Percentiles rank a stretch among this genome's conserved stretches.
Conservation (phyloP, 2,888 invertebrate genomes). For the Cyaniris semiargus region DNA sequence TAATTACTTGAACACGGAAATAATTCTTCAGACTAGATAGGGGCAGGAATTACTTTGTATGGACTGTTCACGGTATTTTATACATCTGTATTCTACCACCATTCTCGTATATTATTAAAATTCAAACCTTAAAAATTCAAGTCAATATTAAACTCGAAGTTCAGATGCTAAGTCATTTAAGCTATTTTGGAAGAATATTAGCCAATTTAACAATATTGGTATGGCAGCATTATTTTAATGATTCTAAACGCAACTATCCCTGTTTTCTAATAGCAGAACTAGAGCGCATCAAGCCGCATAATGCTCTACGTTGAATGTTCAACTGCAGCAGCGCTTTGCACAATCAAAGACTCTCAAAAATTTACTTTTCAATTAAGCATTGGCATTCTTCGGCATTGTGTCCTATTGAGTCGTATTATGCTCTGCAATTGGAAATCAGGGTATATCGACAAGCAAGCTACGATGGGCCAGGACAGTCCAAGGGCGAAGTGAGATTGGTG, state of each 20-base stretch:
- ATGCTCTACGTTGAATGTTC: no score
- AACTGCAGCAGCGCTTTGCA: no score
- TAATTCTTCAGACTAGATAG: no score
- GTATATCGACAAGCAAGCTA: conserved; percentile 26
- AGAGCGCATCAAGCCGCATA: no score
- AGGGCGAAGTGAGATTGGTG: conserved; percentile 70
- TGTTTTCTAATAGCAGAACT: background rate
- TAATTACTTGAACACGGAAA: background rate
- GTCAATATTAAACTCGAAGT: background rate
- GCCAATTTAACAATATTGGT: background rate
- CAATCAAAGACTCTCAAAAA: no score
- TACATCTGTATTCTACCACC: no score
- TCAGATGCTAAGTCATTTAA: background rate
- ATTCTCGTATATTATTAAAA: background rate
- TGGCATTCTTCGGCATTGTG: no score
- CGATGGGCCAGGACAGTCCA: conserved; percentile 72
- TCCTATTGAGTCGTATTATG: background rate
- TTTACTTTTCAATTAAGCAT: no score
- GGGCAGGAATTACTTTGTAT: no score
- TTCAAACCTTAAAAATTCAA: background rate
- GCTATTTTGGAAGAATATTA: conserved; percentile 5
- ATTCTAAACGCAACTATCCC: background rate
- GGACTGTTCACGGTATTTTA: no score
- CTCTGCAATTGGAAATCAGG: background rate
- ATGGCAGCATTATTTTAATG: background rate